Evolutionary conservation across 2,113 vertebrate genomes (phyloP).

Genomic region (Sinosuthora webbiana): DNA sequence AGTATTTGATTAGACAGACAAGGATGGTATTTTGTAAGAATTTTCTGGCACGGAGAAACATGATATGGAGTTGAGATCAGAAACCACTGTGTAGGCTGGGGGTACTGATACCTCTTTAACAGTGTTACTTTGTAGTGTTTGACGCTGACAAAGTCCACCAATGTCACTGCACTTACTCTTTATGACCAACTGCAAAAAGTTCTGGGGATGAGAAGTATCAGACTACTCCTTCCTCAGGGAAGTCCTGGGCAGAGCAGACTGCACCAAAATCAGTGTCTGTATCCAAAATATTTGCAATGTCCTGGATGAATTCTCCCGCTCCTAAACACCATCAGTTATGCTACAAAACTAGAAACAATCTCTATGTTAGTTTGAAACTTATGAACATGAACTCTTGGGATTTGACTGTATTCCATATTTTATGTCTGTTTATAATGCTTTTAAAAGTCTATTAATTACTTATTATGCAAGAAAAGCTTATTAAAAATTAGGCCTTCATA

Average conservation of each 20-base stretch:
- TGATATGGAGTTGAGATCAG: neutral
- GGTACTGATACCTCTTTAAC: neutral
- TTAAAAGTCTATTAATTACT: neutral
- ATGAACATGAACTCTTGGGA: neutral
- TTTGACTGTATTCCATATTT: neutral
- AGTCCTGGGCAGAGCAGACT: neutral
- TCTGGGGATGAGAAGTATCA: neutral
- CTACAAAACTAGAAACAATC: neutral
- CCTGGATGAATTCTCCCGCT: neutral
- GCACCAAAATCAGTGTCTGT: neutral
- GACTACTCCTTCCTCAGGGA: neutral
- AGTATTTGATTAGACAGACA: neutral
- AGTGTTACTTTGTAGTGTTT: neutral
- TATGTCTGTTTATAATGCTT: neutral
- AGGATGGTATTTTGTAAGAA: neutral
- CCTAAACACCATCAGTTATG: neutral
- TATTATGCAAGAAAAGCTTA: neutral
- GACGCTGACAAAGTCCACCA: neutral
- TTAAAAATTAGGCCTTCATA: neutral
- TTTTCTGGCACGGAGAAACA: neutral
- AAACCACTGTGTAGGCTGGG: neutral
- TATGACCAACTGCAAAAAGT: neutral
- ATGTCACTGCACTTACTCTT: neutral
- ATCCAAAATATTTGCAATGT: neutral
- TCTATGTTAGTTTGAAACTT: neutral